Percentiles rank a stretch among this genome's conserved stretches.
Conservation (phyloP, 2,113 vertebrate genomes). For the Syngnathoides biaculeatus region DNA sequence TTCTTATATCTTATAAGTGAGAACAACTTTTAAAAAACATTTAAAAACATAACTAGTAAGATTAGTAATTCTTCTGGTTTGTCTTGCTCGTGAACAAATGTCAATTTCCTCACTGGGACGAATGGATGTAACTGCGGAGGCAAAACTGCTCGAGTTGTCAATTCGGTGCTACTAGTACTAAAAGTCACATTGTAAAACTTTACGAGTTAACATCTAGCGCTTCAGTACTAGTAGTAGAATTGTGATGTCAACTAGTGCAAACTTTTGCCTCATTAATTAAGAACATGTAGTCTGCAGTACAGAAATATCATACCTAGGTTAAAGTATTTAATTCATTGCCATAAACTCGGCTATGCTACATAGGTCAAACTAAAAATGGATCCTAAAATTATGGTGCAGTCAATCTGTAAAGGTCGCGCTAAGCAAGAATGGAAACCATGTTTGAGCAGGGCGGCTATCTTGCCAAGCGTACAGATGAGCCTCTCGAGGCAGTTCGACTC, state of each 20-base stretch:
- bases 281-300: no score
- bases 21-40: no score
- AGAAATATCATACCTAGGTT: no score
- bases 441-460: slow-evolving; percentile 25
- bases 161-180: neutral
- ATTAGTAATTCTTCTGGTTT: no score
- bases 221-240: no score
- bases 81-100: no score
- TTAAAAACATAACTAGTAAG: no score
- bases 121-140: neutral
- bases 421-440: neutral
- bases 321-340: no score
- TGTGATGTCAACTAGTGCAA: neutral
- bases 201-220: no score
- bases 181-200: neutral
- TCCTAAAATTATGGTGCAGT: slow-evolving; percentile 43
- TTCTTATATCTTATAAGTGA: no score
- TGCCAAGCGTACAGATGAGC: neutral
- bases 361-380: slow-evolving; percentile 55
- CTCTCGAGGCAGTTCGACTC: slow-evolving; percentile 8
- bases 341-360: slow-evolving; percentile 57
- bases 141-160: no score
- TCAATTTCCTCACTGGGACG: no score
- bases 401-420: slow-evolving; percentile 32
- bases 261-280: neutral